These are phyloP conservation scores for Cacoxenus indagator DNA, from an alignment of 2,888 invertebrate genomes.

Conservation along the genomic window DNA sequence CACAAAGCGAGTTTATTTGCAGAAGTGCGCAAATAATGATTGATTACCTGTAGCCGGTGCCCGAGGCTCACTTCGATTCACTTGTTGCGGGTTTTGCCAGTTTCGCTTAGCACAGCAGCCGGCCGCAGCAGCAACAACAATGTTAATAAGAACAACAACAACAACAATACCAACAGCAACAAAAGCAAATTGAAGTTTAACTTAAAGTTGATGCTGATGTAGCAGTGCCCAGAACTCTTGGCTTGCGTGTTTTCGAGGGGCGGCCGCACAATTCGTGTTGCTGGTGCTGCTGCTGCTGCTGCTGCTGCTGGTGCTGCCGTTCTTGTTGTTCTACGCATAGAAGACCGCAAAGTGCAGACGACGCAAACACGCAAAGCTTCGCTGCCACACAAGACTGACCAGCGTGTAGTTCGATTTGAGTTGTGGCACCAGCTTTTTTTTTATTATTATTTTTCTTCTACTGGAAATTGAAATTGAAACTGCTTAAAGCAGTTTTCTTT, in stretches of 20 bases:
- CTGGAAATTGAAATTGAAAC: constrained; percentile 55
- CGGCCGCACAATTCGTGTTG: not conserved
- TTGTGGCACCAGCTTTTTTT: too few species aligned
- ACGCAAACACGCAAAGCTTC: not conserved
- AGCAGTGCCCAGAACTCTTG: constrained; percentile 6
- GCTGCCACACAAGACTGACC: not conserved
- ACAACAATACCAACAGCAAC: not conserved
- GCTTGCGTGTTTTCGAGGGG: constrained; percentile 42
- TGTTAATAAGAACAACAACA: constrained; percentile 1
- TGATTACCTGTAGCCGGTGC: constrained; percentile 50
- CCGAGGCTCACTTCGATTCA: constrained; percentile 31
- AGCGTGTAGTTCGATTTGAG: not conserved
- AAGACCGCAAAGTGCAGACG: constrained; percentile 16
- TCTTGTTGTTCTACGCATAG: constrained; percentile 18
- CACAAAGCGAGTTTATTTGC: constrained; percentile 23
- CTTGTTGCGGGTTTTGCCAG: too few species aligned
- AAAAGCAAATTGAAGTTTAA: not conserved
- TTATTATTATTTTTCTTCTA: not conserved
- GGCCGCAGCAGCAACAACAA: too few species aligned
- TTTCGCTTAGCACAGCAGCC: too few species aligned
- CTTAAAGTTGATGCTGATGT: constrained; percentile 4
- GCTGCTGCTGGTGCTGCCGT: constrained; percentile 20
- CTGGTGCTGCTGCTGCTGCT: not conserved
- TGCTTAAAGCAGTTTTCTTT: constrained; percentile 27
- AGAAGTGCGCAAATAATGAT: constrained; percentile 54